Evolutionary conservation across 2,888 invertebrate species (phyloP).

Genomic region (Acrocera orbiculus): DNA sequence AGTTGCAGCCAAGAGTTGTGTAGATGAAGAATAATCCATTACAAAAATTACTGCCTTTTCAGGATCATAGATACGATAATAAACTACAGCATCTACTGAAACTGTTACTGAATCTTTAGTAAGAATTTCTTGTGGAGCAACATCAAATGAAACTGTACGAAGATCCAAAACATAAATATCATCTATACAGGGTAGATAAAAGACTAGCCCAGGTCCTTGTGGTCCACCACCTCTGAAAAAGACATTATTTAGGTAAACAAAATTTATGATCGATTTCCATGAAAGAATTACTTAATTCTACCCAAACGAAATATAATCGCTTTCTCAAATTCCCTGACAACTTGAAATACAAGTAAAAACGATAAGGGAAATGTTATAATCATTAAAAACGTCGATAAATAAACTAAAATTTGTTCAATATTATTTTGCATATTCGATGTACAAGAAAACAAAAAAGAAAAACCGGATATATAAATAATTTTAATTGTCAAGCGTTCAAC

Average conservation of each 20-base stretch:
- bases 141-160: slow-evolving; percentile 86
- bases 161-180: slow-evolving; percentile 83
- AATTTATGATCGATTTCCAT: no score
- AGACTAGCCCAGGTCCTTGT: slow-evolving; percentile 79
- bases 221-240: slow-evolving; percentile 46
- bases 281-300: slow-evolving; percentile 40
- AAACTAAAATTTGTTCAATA: slow-evolving; percentile 57
- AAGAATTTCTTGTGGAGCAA: slow-evolving; percentile 89
- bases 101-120: slow-evolving; percentile 92
- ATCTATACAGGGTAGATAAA: slow-evolving; percentile 87
- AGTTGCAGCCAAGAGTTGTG: slow-evolving; percentile 64
- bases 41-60: slow-evolving; percentile 55
- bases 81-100: slow-evolving; percentile 79
- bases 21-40: slow-evolving; percentile 66
- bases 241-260: no score
- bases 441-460: no score
- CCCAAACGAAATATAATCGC: slow-evolving; percentile 81
- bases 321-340: slow-evolving; percentile 73
- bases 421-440: no score
- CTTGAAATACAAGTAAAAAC: slow-evolving; percentile 70
- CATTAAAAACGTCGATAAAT: slow-evolving; percentile 52
- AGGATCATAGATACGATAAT: slow-evolving; percentile 65
- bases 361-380: slow-evolving; percentile 67
- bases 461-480: no score
- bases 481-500: no score